A percentile compares a stretch with the other conserved stretches of the same genome.
phyloP scores from a whole-genome alignment of 2,797 vertebrate species.

The Chiroxiphia lanceolata region DNA sequence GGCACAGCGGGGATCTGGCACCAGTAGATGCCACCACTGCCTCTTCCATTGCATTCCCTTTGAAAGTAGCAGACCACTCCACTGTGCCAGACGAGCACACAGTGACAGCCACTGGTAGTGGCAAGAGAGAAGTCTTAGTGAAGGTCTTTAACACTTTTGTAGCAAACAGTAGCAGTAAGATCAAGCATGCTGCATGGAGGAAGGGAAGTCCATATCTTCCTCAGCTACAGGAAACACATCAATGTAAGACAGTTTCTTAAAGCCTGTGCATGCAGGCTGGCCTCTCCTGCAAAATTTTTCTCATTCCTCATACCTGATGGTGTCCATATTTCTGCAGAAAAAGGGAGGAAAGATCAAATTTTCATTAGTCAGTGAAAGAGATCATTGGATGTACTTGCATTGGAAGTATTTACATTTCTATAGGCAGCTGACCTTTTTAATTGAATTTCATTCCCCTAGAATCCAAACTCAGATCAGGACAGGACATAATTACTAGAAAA shows the following conservation, averaged over 20 bases:
- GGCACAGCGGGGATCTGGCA: neutral
- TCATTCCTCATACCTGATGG: neutral
- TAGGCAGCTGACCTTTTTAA: neutral
- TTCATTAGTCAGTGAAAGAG: neutral
- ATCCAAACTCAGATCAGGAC: neutral
- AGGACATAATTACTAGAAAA: neutral
- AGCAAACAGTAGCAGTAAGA: neutral
- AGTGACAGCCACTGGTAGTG: no score
- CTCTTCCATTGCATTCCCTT: neutral
- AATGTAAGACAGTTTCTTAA: neutral
- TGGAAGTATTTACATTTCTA: neutral
- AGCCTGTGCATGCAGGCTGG: neutral
- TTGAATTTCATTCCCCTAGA: neutral
- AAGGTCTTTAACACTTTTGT: neutral
- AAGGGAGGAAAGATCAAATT: neutral
- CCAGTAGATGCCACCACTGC: neutral
- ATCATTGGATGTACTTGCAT: neutral
- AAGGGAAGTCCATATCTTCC: neutral
- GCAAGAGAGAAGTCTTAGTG: accelerated
- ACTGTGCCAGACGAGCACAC: neutral
- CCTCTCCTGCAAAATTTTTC: neutral
- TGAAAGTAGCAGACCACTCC: neutral
- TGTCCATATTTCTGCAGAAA: neutral
- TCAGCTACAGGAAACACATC: neutral
- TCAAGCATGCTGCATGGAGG: accelerated